Percentiles rank a stretch among this genome's conserved stretches.
Evolutionary conservation across 2,888 invertebrate species (phyloP).

Genomic region (Megalurothrips usitatus): DNA sequence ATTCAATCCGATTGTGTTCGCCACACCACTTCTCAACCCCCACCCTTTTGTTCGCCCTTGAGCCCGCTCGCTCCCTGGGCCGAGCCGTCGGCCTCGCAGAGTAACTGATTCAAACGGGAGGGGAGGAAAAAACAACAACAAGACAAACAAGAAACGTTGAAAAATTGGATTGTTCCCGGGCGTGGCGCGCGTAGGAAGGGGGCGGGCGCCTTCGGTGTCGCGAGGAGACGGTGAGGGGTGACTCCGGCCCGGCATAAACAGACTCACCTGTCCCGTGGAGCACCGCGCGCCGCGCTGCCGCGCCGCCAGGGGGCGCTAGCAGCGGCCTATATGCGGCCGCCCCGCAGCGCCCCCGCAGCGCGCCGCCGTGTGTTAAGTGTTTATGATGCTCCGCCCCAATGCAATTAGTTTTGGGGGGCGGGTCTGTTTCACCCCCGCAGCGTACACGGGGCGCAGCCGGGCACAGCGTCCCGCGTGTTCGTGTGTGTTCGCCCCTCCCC

Average conservation of each 20-base stretch:
- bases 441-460: neutral
- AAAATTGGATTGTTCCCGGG: constrained; percentile 2
- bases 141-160: neutral
- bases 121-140: neutral
- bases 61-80: neutral
- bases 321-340: neutral
- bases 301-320: neutral
- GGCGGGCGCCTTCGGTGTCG: neutral
- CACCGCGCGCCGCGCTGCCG: neutral
- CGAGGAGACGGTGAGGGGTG: neutral
- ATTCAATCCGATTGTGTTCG: constrained; percentile 21
- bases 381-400: neutral
- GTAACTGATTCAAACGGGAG: constrained; percentile 16
- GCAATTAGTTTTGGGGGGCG: neutral
- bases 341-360: neutral
- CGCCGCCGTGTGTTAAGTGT: neutral
- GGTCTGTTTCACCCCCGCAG: neutral
- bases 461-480: no score
- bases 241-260: neutral
- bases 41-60: neutral
- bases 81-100: neutral
- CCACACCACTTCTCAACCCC: constrained; percentile 5
- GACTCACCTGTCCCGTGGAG: no score
- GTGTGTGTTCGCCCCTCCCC: no score
- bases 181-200: neutral